Base-by-base conservation (phyloP, 2,888 invertebrate species). In the Diadegma fenestrale region DNA sequence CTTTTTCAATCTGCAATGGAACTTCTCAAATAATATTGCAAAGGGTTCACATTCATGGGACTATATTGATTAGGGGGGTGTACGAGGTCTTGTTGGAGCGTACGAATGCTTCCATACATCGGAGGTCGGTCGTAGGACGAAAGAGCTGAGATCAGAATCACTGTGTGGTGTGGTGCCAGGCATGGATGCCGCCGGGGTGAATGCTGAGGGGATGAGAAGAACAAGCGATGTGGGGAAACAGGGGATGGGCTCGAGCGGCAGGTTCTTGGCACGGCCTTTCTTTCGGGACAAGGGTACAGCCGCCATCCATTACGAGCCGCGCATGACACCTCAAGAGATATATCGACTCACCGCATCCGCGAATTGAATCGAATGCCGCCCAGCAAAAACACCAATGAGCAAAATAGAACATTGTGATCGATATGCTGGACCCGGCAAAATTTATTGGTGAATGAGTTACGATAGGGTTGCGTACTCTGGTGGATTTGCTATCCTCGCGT, bases 371-470 rank as follows among this genome's bases (percentile, higher is more conserved):
- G 93, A 93, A 92, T 92, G 92, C 93, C 91, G 91, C 91, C 78
- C 90, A 89, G 92, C 91, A 92, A 92, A 92, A 93, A 93, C 92
- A 92, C 92, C 93, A 93, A 93, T 93, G 93, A 93, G 93, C 93
- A 92, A 93, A 93, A 93, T 92, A 93, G 93, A 93, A 93, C 93
- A 92, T 91, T 91, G 93, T 93, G 93, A 93, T 93, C 92, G 92
- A 93, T n/a, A n/a, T 93, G 93, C 91, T 85, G 83, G 85, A 87
- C 85, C 84, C 71, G 68, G 85, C 87, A 89, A 91, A 93, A 93
- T 93, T 93, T 93, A 93, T 93, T 91, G 93, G 90, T 90, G 92
- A 92, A 92, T 93, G 92, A 93, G 92, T 93, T 92, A 92, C 89
- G 82, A 85, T 82, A 85, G 80, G 82, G 81, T 33, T 64, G 71